These are phyloP conservation scores for Apus apus DNA, from an alignment of 2,113 vertebrate species.

Conservation along the genomic window DNA sequence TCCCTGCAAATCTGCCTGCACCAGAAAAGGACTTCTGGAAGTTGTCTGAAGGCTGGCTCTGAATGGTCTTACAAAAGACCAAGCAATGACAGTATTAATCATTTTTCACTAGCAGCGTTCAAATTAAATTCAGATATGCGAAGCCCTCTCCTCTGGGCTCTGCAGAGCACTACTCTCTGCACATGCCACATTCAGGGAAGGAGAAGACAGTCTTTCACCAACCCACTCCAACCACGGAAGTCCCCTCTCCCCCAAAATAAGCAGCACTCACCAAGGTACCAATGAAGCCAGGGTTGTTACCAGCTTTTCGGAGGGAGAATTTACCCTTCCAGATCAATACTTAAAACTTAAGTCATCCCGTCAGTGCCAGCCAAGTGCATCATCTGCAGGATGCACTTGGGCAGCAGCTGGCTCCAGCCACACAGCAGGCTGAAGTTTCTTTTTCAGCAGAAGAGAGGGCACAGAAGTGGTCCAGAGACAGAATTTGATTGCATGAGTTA, in stretches of 20 bases:
- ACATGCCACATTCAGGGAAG: background rate
- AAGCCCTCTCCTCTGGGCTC: background rate
- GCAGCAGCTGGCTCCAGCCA: background rate
- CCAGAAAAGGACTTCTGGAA: background rate
- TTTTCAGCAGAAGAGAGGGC: background rate
- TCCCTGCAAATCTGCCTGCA: background rate
- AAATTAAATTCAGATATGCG: background rate
- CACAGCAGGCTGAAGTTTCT: background rate
- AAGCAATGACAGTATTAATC: background rate
- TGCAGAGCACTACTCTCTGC: background rate
- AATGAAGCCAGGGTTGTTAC: background rate
- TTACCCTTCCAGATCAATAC: background rate
- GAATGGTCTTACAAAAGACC: background rate
- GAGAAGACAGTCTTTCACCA: background rate
- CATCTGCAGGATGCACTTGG: background rate
- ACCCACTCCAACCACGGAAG: background rate
- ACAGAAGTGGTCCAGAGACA: rapidly evolving
- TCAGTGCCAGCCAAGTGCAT: background rate
- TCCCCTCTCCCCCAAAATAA: background rate
- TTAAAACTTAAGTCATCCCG: background rate
- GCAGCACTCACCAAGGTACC: background rate
- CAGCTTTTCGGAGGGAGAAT: background rate
- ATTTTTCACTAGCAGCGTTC: background rate
- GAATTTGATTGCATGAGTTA: background rate
- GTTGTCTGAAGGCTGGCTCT: background rate